phyloP scores from a whole-genome alignment of 2,797 vertebrate species.

The Toxotes lorentzi region DNA sequence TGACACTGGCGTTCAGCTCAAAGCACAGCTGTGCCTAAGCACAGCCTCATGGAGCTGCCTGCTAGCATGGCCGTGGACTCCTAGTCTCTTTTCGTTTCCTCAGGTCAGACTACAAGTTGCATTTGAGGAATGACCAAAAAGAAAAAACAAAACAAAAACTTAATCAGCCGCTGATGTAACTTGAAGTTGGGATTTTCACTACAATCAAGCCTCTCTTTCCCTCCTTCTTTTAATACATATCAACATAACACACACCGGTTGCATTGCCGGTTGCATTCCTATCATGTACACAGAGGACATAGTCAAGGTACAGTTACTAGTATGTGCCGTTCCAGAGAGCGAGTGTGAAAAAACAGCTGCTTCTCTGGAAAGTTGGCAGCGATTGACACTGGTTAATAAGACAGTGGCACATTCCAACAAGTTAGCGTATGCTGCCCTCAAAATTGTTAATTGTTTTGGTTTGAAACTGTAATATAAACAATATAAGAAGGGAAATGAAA shows the following conservation, averaged over 20 bases:
- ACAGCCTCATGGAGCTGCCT: too few species aligned
- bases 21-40: too few species aligned
- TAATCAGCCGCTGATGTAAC: not conserved
- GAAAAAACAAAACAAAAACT: too few species aligned
- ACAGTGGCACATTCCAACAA: not conserved
- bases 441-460: not conserved
- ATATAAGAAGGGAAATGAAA: not conserved
- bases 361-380: too few species aligned
- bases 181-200: not conserved
- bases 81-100: not conserved
- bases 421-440: not conserved
- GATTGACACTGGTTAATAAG: not conserved
- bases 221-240: not conserved
- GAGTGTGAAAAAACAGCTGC: not conserved
- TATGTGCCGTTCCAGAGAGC: not conserved
- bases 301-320: not conserved
- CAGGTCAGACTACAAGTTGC: not conserved
- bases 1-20: too few species aligned
- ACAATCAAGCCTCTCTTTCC: not conserved
- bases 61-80: too few species aligned
- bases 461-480: not conserved
- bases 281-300: not conserved
- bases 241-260: not conserved
- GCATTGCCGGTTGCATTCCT: not conserved
- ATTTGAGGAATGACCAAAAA: not conserved